Evolutionary conservation across 2,797 vertebrate species (phyloP), one percentile per base, ranked within the genome.

Genomic region (Cryptoprocta ferox): DNA sequence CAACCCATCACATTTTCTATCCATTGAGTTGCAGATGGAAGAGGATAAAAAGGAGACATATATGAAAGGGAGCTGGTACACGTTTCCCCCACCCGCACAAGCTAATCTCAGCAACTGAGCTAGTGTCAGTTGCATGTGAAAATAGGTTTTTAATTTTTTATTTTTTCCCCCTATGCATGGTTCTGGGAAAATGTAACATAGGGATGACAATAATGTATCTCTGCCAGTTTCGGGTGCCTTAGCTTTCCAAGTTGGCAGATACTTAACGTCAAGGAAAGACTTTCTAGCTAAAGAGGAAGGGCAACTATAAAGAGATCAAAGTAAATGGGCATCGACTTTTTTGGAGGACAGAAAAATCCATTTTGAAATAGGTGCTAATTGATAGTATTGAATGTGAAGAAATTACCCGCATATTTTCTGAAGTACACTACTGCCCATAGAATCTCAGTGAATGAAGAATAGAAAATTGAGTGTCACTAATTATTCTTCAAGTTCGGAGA

Each of bases 1-100:
- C 97, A 97, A 91, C 89, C 45, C 96, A 53, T 18, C 70, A 95
- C 70, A 96, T 97, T 96, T 98, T 98, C 96, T 97, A 96, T 91
- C 56, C 96, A 96, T 94, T 32, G 1, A 96, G 56, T 89, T 94
- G 89, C 85, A 97, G 92, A 97, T 97, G 86, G n/a, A n/a, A 97
- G 50, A 95, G n/a, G 56, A 98, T 83, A 97, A 87, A 94, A 78
- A 82, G 92, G 90, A 91, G 91, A 78, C 93, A 73, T 73, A 80
- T 18, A 88, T 81, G 94, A 97, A 97, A 95, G 35, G 45, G 97
- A 95, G 89, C 18, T 53, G 53, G 97, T 97, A 73, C 80, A 78
- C 39, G 37, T 84, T 97, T 87, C 61, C 59, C 89, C 96, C 93
- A 86, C 71, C 35, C 19, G 87, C 71, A n/a, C 1, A 35, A 98